Evolutionary conservation across 1,140 invertebrate genomes (phyloP).

Genomic region (Lordiphosa collinella): DNA sequence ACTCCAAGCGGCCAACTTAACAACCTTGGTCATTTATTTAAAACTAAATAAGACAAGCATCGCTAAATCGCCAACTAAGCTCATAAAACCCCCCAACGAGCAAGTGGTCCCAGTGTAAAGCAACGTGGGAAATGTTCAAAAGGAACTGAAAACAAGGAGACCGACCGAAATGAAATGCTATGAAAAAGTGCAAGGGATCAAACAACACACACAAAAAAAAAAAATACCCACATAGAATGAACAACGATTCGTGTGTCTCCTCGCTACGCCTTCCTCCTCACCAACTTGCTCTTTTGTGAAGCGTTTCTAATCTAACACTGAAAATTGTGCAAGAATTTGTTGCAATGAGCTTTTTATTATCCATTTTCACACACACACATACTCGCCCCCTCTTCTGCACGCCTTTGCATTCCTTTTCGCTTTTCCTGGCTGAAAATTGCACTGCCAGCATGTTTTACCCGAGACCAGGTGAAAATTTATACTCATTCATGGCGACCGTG

Average conservation of each 20-base stretch:
- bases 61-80: slow-evolving; percentile 76
- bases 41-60: slow-evolving; percentile 75
- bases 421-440: slow-evolving; percentile 50
- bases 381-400: slow-evolving; percentile 29
- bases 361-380: slow-evolving; percentile 46
- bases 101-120: slow-evolving; percentile 64
- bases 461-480: slow-evolving; percentile 61
- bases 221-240: slow-evolving; percentile 36
- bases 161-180: slow-evolving; percentile 39
- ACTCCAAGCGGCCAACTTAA: slow-evolving; percentile 22
- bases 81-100: slow-evolving; percentile 61
- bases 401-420: slow-evolving; percentile 63
- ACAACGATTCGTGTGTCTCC: slow-evolving; percentile 43
- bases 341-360: slow-evolving; percentile 78
- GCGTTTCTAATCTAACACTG: slow-evolving; percentile 70
- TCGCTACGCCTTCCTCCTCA: not conserved
- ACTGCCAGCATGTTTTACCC: slow-evolving; percentile 54
- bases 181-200: slow-evolving; percentile 73
- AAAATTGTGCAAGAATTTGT: slow-evolving; percentile 75
- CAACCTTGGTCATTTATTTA: slow-evolving; percentile 69
- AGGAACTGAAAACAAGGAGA: slow-evolving; percentile 7
- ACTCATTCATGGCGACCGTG: slow-evolving; percentile 27
- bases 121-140: slow-evolving; percentile 58
- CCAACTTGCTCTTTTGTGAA: slow-evolving; percentile 19
- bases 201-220: slow-evolving; percentile 44